Base-by-base conservation (phyloP, 1,140 invertebrate genomes). In the Drosophila lacertosa region DNA sequence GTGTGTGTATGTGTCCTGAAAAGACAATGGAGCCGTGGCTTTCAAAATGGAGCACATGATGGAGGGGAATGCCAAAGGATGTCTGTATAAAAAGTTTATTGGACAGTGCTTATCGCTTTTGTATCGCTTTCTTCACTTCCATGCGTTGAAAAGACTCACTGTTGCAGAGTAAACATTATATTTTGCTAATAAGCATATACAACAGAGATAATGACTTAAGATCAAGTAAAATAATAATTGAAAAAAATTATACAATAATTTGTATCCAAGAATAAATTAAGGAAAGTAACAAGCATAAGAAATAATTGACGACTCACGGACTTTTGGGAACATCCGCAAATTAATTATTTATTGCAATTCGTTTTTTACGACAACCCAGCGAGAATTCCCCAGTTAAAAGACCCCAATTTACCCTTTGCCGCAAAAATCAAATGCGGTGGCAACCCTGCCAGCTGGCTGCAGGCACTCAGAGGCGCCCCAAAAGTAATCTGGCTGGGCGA, bases 401-500 rank as follows among this genome's bases (percentile, higher is more conserved):
- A 47, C 24, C n/a, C n/a, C 13, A 9, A 9, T 22, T n/a, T 9
- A 47, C 13, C 24, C 44, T 22, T 47, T 29, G 10, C 3, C n/a
- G n/a, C 26, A 45, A 45, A 26, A 45, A 26, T 24, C 20, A 45
- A 45, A 45, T 45, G n/a, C 20, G 20, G 3, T 11, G 24, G 39
- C 37, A 57, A 57, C 39, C 54, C 51, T 29, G 26, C 24, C 2
- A n/a, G 26, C 26, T 40, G 51, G 37, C 51, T 39, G 37, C 37
- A 22, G 20, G 22, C 37, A 10, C 48, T 60, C 24, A 48, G 13
- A 40, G 65, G 65, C 68, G 40, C 44, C 78, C 78, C 57, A 74
- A 78, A 78, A 74, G 64, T 86, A 79, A 76, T 73, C 77, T 80
- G 71, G 63, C 67, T 59, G 80, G 82, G 73, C 64, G 58, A 86